These are phyloP conservation scores for Labeo catla DNA, from an alignment of 2,113 vertebrate species.

Conservation along the genomic window DNA sequence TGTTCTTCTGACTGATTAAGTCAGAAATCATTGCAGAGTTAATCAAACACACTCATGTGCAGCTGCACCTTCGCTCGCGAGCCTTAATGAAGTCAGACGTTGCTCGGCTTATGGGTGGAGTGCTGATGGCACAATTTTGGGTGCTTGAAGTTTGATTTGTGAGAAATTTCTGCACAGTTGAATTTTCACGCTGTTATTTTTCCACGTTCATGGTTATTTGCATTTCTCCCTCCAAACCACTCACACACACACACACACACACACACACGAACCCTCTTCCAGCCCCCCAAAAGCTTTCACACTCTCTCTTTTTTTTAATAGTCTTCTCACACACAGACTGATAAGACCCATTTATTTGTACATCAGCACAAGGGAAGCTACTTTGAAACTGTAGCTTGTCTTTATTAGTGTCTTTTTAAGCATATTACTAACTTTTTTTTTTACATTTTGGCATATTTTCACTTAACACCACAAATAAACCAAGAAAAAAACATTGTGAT, in stretches of 20 bases:
- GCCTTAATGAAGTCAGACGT: constrained; percentile 36
- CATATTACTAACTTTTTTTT: neutral
- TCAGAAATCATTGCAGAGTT: constrained; percentile 70
- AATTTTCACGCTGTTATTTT: constrained; percentile 58
- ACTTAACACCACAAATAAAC: neutral
- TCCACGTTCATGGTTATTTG: constrained; percentile 53
- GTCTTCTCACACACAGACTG: constrained; percentile 11
- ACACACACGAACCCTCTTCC: too few relatives aligned
- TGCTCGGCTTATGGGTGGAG: constrained; percentile 19
- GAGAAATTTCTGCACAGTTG: constrained; percentile 23
- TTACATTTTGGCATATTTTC: neutral
- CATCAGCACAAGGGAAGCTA: neutral
- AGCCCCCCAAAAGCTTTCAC: neutral
- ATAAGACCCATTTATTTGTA: neutral
- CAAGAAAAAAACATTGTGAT: neutral
- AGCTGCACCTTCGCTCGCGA: constrained; percentile 31
- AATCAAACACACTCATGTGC: constrained; percentile 62
- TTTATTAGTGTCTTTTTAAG: neutral
- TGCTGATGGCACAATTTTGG: constrained; percentile 46
- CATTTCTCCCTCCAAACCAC: constrained; percentile 17
- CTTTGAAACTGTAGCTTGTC: neutral
- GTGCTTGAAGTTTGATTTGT: constrained; percentile 42
- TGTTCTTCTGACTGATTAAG: constrained; percentile 75
- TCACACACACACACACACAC: neutral
- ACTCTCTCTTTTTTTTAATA: neutral